Percentiles rank a stretch among this genome's conserved stretches.
These are phyloP conservation scores for Drosophila rellima DNA, from an alignment of 2,888 invertebrate species.

Conservation along the genomic window DNA sequence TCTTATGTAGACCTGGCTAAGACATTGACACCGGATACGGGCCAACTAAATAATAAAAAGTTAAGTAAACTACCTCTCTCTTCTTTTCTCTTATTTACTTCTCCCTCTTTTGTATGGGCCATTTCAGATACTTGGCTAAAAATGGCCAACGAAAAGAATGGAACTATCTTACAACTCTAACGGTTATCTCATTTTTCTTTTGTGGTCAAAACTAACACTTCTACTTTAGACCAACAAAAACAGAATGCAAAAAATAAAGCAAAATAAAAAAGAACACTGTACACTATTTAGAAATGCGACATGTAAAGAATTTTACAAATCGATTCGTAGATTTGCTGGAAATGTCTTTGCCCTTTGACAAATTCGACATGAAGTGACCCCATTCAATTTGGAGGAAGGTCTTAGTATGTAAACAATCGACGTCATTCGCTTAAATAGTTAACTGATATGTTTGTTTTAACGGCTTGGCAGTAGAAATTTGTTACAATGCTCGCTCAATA, in stretches of 20 bases:
- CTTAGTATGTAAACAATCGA: background rate
- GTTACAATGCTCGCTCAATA: background rate
- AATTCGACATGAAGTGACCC: constrained; percentile 15
- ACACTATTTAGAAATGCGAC: constrained; percentile 3
- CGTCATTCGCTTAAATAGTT: background rate
- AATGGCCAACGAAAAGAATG: constrained; percentile 31
- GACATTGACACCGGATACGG: constrained; percentile 1
- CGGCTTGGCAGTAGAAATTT: background rate
- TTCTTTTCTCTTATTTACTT: background rate
- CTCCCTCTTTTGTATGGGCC: constrained; percentile 11
- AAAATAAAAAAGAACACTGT: constrained; percentile 1
- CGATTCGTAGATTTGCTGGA: background rate
- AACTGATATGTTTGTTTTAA: constrained; percentile 2
- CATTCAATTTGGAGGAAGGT: constrained; percentile 5
- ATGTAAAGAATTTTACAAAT: constrained; percentile 12
- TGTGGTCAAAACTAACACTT: constrained; percentile 15
- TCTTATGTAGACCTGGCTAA: constrained; percentile 3
- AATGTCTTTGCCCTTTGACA: constrained; percentile 27
- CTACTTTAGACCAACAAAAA: background rate
- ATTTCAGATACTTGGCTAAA: constrained; percentile 28
- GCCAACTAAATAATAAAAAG: constrained; percentile 14
- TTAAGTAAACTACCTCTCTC: constrained; percentile 9
- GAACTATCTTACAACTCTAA: constrained; percentile 25
- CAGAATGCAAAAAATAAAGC: background rate
- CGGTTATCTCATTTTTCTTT: constrained; percentile 23